phyloP scores from a whole-genome alignment of 1,140 invertebrate species.

The Coenobita brevimanus region DNA sequence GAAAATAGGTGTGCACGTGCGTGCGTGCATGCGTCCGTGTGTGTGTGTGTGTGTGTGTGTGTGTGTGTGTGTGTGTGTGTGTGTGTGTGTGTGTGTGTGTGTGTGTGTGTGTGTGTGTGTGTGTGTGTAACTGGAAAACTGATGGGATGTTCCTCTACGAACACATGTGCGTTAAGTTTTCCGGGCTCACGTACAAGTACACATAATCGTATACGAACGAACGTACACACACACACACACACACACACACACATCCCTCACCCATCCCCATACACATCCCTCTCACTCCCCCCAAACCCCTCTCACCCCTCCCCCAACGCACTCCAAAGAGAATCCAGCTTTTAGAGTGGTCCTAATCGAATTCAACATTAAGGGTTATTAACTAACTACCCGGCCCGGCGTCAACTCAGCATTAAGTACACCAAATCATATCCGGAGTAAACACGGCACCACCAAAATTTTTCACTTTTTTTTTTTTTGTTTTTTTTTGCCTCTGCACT shows the following conservation, averaged over 20 bases:
- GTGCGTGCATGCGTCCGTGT: no score
- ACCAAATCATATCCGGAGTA: slow-evolving; percentile 21
- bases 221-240: no score
- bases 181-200: no score
- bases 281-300: no score
- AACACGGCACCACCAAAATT: no score
- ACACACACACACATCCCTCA: no score
- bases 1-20: not conserved
- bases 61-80: not conserved
- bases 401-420: slow-evolving; percentile 33
- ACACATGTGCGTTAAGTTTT: not conserved
- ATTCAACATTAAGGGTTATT: slow-evolving; percentile 28
- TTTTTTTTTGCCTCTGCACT: no score
- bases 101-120: slow-evolving; percentile 3
- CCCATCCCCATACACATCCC: no score
- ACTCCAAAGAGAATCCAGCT: slow-evolving; percentile 20
- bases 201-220: no score
- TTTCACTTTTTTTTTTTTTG: no score
- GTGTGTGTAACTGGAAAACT: not conserved
- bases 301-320: no score
- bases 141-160: not conserved
- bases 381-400: slow-evolving; percentile 12
- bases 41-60: not conserved
- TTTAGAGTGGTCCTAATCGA: slow-evolving; percentile 33
- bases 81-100: not conserved